Evolutionary conservation across 2,113 vertebrate species (phyloP).

Genomic region (Xiphophorus hellerii): DNA sequence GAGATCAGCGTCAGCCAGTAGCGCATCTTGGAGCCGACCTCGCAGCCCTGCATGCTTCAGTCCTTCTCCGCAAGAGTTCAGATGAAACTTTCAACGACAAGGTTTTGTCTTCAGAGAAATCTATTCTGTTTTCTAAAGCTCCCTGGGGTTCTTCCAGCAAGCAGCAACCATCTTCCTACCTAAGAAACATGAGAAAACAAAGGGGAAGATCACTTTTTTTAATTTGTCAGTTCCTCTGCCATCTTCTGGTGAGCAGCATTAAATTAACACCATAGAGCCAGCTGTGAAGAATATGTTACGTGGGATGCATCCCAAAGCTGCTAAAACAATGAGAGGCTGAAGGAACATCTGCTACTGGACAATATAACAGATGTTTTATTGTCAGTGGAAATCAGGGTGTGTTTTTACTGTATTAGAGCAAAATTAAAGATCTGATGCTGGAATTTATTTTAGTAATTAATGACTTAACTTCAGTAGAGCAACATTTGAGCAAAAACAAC

Average conservation of each 20-base stretch:
- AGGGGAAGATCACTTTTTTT: no score
- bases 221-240: background rate
- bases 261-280: background rate
- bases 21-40: constrained; percentile 43
- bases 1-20: constrained; percentile 81
- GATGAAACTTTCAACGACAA: background rate
- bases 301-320: background rate
- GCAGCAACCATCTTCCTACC: background rate
- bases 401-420: background rate
- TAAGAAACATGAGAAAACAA: background rate
- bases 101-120: background rate
- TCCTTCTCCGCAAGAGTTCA: background rate
- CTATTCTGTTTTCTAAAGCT: background rate
- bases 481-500: background rate
- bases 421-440: background rate
- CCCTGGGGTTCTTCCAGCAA: background rate
- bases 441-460: background rate
- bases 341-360: background rate
- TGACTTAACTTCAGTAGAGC: background rate
- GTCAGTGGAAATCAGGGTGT: background rate
- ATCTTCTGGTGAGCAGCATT: background rate
- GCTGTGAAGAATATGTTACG: background rate
- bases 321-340: background rate
- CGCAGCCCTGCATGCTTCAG: constrained; percentile 52
- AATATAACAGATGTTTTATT: background rate